Evolutionary conservation across 2,888 invertebrate genomes (phyloP), one percentile per base, ranked within the genome.

Genomic region (Lomographa bimaculata): DNA sequence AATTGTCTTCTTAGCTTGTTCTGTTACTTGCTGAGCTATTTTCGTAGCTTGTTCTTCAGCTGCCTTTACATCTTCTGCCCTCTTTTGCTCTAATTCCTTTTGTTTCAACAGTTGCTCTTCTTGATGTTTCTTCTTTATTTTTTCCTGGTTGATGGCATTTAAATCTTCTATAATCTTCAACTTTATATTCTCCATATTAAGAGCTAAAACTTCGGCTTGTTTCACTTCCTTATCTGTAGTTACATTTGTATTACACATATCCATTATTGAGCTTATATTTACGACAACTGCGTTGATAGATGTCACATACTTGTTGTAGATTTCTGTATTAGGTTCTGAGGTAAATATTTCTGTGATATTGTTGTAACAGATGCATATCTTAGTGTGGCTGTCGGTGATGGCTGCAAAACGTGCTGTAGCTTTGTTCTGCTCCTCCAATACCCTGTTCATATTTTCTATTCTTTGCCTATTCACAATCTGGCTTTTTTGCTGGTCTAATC

Each of bases 311-410:
- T 89, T 90, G 5, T 86, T 80, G 42, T 81, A 64, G 5, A 90
- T 10, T 17, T 36, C 30, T 5, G 36, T 28, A 6, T 26, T 10
- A 7, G 84, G 75, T 29, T 89, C 89, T 34, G 75, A 79, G 19
- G 86, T 71, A 2, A 91, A 62, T n/a, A 90, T 55, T 7, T 74
- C 69, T 1, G 79, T 79, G 26, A 93, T 90, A 43, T 90, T 85
- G 71, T 91, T 90, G 58, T 91, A 92, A 46, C 86, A 78, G n/a
- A 65, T 61, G 32, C 84, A 84, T 53, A 93, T 92, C 55, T 89
- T 90, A 0, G 83, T 79, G 49, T 93, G 91, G 50, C 90, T 90
- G 23, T 89, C 83, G 11, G 90, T 87, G 7, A 93, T 89, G 0
- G 87, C 79, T n/a, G 92, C 90, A 50, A 92, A 81, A 29, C 82